phyloP scores from a whole-genome alignment of 2,888 invertebrate species.

The Dermolepida albohirtum region DNA sequence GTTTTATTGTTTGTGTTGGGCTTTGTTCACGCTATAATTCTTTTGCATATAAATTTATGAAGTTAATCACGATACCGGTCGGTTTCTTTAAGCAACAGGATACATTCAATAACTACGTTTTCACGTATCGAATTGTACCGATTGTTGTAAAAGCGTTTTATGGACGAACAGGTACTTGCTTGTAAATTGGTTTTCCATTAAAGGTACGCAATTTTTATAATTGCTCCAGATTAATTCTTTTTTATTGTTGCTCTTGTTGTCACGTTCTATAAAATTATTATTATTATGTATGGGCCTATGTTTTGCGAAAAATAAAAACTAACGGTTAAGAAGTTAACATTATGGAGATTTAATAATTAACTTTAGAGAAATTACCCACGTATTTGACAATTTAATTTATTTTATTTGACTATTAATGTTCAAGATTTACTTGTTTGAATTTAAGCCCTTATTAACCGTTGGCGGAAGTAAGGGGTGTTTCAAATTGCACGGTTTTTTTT shows the following conservation, averaged over 20 bases:
- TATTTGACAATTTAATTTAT: no score
- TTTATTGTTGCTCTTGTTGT: conserved; percentile 1
- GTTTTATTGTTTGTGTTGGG: conserved; percentile 12
- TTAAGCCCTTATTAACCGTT: no score
- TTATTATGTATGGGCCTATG: no score
- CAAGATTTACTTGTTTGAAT: no score
- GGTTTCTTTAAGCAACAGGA: conserved; percentile 21
- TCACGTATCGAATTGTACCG: conserved; percentile 10
- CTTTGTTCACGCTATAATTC: conserved; percentile 25
- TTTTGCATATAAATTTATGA: conserved; percentile 16
- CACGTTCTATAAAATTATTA: conserved; percentile 1
- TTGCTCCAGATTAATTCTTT: conserved; percentile 4
- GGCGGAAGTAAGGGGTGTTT: no score
- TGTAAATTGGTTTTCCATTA: conserved; percentile 27
- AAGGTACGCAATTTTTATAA: conserved; percentile 7
- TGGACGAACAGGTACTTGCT: conserved; percentile 5
- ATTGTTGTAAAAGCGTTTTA: conserved; percentile 8
- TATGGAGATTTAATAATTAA: no score
- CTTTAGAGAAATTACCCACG: no score
- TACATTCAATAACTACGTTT: conserved; percentile 7
- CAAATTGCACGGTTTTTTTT: no score
- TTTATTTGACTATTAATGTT: no score
- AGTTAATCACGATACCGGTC: conserved; percentile 15
- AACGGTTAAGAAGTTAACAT: no score
- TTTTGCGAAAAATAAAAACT: no score